A percentile compares a stretch with the other conserved stretches of the same genome.
Conservation (phyloP, 2,888 invertebrate species). For the Endomychus coccineus region DNA sequence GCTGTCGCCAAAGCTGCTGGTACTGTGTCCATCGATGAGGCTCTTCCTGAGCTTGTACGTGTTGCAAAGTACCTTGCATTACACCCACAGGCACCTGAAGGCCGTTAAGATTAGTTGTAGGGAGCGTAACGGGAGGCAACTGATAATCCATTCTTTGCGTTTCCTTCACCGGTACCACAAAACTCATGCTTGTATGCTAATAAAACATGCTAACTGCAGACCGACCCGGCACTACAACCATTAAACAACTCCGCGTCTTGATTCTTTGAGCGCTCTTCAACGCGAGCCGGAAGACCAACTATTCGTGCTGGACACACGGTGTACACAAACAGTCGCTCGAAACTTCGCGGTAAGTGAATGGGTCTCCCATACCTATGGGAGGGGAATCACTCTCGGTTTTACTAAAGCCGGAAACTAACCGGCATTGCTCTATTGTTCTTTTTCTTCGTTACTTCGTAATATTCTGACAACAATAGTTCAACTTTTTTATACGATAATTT, state of each 20-base stretch:
- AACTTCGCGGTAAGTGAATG: conserved; percentile 14
- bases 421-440: conserved; percentile 13
- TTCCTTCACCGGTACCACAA: conserved; percentile 43
- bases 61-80: conserved; percentile 57
- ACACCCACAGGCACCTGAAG: conserved; percentile 55
- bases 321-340: conserved; percentile 6
- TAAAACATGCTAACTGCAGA: conserved; percentile 38
- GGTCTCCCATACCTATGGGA: conserved; percentile 17
- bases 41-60: conserved; percentile 53
- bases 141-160: conserved; percentile 45
- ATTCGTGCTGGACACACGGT: conserved; percentile 21
- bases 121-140: conserved; percentile 46
- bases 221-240: conserved; percentile 28
- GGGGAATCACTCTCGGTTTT: conserved; percentile 39
- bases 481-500: too few relatives aligned
- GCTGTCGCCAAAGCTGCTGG: conserved; percentile 71
- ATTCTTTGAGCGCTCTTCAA: conserved; percentile 27
- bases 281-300: conserved; percentile 40
- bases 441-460: too few relatives aligned
- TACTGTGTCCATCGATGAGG: conserved; percentile 62
- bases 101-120: conserved; percentile 33
- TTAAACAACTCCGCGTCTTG: conserved; percentile 6
- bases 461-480: too few relatives aligned
- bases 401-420: conserved; percentile 40
- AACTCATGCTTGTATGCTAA: conserved; percentile 43